A percentile compares a stretch with the other conserved stretches of the same genome.
These are phyloP conservation scores for Tetranychus urticae DNA, from an alignment of 1,140 invertebrate genomes.

Conservation along the genomic window DNA sequence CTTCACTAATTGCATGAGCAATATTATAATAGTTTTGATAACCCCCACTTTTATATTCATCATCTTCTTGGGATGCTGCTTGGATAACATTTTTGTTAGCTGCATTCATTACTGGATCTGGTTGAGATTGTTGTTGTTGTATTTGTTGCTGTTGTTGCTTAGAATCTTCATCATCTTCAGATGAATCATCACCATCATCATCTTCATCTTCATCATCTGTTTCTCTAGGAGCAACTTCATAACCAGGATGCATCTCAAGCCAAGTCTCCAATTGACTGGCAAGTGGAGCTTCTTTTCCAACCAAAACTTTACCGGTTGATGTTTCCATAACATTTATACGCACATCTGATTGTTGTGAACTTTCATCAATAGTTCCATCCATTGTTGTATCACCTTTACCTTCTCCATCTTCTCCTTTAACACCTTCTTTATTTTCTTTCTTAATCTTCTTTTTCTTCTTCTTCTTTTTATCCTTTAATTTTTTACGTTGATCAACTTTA, in stretches of 20 bases:
- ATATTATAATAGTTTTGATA: constrained; percentile 42
- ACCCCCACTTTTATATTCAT: constrained; percentile 47
- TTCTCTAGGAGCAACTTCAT: constrained; percentile 42
- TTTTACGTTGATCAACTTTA: constrained; percentile 61
- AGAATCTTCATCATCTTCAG: constrained; percentile 17
- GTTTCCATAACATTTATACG: constrained; percentile 66
- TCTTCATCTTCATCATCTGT: constrained; percentile 21
- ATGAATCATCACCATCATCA: constrained; percentile 31
- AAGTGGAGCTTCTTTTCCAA: constrained; percentile 70
- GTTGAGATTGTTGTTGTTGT: constrained; percentile 39
- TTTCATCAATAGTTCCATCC: constrained; percentile 25
- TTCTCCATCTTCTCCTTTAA: not conserved
- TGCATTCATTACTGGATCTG: constrained; percentile 17
- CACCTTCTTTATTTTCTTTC: constrained; percentile 15
- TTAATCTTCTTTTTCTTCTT: constrained; percentile 39
- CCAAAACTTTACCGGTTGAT: constrained; percentile 47
- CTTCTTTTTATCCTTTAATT: constrained; percentile 55
- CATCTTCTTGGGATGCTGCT: constrained; percentile 55
- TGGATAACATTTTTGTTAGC: not conserved
- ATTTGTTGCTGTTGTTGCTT: constrained; percentile 44
- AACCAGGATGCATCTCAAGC: constrained; percentile 30
- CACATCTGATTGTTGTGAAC: constrained; percentile 42
- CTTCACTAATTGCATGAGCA: constrained; percentile 78
- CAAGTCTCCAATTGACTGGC: constrained; percentile 58
- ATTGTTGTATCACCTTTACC: not conserved